Conservation (phyloP, 2,888 invertebrate genomes). For the Calameuta filiformis region DNA sequence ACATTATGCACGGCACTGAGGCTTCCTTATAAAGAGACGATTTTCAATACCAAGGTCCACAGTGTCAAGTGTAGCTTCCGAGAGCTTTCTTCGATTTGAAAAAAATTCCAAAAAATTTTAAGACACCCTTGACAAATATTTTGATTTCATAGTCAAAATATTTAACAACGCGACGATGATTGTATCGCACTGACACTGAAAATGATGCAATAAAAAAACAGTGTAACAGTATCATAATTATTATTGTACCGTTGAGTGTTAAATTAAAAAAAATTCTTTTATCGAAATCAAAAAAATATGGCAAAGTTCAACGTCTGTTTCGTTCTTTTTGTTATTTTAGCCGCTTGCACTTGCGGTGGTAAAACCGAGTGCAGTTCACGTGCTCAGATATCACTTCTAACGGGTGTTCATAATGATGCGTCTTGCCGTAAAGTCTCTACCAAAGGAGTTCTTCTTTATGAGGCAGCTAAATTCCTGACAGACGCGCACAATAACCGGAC, state of each 20-base stretch:
- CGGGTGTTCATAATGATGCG: slow-evolving; percentile 55
- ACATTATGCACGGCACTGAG: slow-evolving; percentile 45
- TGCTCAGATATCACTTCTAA: slow-evolving; percentile 50
- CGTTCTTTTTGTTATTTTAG: slow-evolving; percentile 42
- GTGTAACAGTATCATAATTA: not conserved
- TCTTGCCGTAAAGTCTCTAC: slow-evolving; percentile 49
- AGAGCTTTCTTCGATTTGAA: not conserved
- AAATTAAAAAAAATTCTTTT: not conserved
- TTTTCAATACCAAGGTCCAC: slow-evolving; percentile 58
- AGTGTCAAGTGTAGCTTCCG: slow-evolving; percentile 33
- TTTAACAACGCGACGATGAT: not conserved
- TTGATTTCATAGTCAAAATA: not conserved
- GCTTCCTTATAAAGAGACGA: slow-evolving; percentile 58
- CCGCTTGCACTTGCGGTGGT: slow-evolving; percentile 57
- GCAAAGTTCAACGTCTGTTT: slow-evolving; percentile 19
- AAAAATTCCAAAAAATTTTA: not conserved
- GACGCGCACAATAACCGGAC: slow-evolving; percentile 55
- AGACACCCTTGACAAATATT: not conserved
- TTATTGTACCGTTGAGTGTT: not conserved
- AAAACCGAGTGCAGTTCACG: slow-evolving; percentile 49
- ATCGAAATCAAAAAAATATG: slow-evolving; percentile 5
- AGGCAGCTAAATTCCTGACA: slow-evolving; percentile 52
- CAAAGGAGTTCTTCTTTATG: slow-evolving; percentile 54
- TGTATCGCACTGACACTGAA: not conserved
- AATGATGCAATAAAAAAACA: not conserved